phyloP scores from a whole-genome alignment of 2,113 vertebrate genomes.

The Microtus richardsoni region DNA sequence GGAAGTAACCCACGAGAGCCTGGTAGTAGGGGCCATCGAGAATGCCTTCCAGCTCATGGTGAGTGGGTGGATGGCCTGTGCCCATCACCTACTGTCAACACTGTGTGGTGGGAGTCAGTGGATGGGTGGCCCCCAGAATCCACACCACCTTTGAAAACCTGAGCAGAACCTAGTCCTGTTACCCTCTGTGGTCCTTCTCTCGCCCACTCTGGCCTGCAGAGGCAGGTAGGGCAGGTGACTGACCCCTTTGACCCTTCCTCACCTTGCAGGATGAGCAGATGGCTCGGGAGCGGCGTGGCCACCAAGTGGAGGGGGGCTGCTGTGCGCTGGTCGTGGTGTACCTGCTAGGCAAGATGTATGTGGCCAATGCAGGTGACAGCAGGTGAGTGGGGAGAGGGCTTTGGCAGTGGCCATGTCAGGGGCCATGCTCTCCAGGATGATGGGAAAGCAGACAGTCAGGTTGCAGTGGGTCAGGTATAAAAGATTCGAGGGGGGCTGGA shows the following conservation, averaged over 20 bases:
- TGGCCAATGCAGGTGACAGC: conserved; percentile 98
- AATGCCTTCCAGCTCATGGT: conserved; percentile 98
- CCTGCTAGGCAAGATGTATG: conserved; percentile 96
- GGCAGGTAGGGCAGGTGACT: background rate
- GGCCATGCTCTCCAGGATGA: background rate
- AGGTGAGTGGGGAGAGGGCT: conserved; percentile 86
- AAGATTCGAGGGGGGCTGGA: background rate
- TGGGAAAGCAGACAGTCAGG: background rate
- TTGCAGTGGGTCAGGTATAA: background rate
- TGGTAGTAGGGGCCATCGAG: conserved; percentile 97
- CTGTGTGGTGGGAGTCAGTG: background rate
- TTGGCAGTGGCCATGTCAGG: background rate
- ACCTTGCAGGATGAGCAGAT: conserved; percentile 93
- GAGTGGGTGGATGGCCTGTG: conserved; percentile 31
- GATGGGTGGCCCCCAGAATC: background rate
- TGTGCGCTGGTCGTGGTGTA: conserved; percentile 94
- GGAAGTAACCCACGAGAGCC: conserved; percentile 92
- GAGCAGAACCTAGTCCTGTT: conserved; percentile 21
- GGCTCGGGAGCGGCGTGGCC: conserved; percentile 90
- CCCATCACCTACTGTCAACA: background rate
- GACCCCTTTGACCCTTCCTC: conserved; percentile 15
- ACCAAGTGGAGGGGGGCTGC: conserved; percentile 94
- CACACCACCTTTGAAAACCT: background rate
- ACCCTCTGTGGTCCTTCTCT: background rate
- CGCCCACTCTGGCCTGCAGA: background rate